These are phyloP conservation scores for Hippasteria phrygiana DNA, from an alignment of 53 echinoderm and acorn worm species.

Conservation along the genomic window DNA sequence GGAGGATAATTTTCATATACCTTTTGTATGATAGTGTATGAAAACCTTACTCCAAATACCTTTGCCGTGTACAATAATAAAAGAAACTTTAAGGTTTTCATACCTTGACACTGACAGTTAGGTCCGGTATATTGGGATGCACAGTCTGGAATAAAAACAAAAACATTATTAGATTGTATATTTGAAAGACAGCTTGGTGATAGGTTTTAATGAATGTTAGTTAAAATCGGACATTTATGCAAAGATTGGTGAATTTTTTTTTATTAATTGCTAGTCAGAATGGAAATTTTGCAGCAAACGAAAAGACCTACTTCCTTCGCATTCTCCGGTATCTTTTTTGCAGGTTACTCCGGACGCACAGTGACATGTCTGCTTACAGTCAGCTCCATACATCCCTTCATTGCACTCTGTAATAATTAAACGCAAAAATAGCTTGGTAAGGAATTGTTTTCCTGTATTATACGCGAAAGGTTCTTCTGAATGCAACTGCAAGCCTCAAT, in stretches of 20 bases:
- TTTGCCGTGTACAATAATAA: no score
- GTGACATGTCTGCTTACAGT: constrained; percentile 41
- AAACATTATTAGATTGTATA: neutral
- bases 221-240: neutral
- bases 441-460: no score
- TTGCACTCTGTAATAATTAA: no score
- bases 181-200: no score
- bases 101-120: constrained; percentile 1
- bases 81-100: no score
- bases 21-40: no score
- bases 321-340: constrained; percentile 25
- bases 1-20: no score
- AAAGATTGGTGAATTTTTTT: neutral
- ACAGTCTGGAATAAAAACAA: neutral
- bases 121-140: neutral
- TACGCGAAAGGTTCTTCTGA: no score
- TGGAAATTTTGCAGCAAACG: no score
- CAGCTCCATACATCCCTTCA: constrained; percentile 40
- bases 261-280: neutral
- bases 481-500: no score
- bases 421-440: no score
- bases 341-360: constrained; percentile 11
- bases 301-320: neutral
- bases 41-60: no score
- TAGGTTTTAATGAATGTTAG: neutral